phyloP scores from a whole-genome alignment of 2,113 vertebrate species.

The Hyperoodon ampullatus region DNA sequence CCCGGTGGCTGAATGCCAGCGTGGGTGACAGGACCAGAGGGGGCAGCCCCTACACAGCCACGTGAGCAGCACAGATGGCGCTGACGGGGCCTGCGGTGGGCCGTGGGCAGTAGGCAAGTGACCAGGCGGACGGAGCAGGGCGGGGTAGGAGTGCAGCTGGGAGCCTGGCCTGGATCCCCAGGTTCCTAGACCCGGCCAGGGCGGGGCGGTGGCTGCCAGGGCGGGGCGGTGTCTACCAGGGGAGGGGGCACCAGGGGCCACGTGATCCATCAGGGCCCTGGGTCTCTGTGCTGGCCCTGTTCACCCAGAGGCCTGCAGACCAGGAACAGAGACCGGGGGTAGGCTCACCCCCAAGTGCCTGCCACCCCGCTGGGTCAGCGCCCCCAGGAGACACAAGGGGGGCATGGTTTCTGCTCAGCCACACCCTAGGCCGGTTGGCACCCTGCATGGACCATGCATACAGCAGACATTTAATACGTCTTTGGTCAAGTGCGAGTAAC shows the following conservation, averaged over 20 bases:
- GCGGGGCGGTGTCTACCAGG: too few species aligned
- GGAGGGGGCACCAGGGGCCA: too few species aligned
- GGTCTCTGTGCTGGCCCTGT: background rate
- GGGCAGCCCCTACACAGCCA: background rate
- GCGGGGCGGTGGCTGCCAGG: too few species aligned
- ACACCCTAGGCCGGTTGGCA: background rate
- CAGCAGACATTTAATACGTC: background rate
- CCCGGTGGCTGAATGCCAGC: background rate
- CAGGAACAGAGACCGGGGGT: too few species aligned
- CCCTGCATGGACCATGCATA: background rate
- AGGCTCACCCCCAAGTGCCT: background rate
- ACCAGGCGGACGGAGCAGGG: accelerated
- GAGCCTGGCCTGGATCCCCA: background rate
- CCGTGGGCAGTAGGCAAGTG: too few species aligned
- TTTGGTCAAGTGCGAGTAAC: background rate
- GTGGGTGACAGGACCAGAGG: background rate
- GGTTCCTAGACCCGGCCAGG: background rate
- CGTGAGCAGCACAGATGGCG: background rate
- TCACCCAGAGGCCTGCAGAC: background rate
- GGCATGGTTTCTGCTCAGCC: background rate
- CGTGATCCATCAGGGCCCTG: background rate
- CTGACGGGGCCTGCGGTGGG: background rate
- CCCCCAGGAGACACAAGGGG: background rate
- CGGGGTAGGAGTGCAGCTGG: background rate
- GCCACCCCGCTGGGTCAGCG: too few species aligned